Base-by-base conservation (phyloP, 2,797 vertebrate genomes). In the Anolis apletophallus region DNA sequence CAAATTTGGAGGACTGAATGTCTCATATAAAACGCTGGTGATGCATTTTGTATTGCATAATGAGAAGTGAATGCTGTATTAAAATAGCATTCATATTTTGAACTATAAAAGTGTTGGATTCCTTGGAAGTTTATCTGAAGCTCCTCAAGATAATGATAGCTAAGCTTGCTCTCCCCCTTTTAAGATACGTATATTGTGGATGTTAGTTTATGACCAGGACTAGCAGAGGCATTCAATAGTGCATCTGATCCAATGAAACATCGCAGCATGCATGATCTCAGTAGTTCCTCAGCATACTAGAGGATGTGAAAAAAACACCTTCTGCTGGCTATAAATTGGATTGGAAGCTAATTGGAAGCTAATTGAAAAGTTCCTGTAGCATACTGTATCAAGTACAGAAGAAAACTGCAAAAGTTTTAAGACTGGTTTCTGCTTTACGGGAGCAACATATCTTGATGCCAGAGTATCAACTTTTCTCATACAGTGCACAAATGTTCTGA, bases 291-390 rank as follows among this genome's bases (percentile, higher is more conserved):
- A 19, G 34, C 8, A 55, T 67, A 69, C 52, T 29, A 69, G 16
- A 3, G 34, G 9, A 68, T 52, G 16, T 32, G 71, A 54, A 40
- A 55, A 61, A 69, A 69, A 72, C 73, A n/a, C 61, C 80, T 1
- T 57, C 46, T 40, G 46, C 52, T 50, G 21, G 13, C 29, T 23
- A 9, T 74, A 32, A 19, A 40, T 52, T 74, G 80, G n/a, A 19
- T 54, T 85, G 21, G 17, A 12, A 74, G 57, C 7, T 29, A 21
- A 9, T 77, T 61, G 61, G 16, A 46, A 74, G 26, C 81, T 21
- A 93, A 86, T 91, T 89, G 87, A n/a, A 68, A 90, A 85, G 72
- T 84, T 46, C 80, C 84, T n/a, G 79, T 29, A 88, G 86, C 76
- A 87, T 91, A 26, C 10, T 19, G 0, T 74, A 87, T 5, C 52